Base-by-base conservation (phyloP, 2,797 vertebrate genomes). In the Distichodus sexfasciatus region DNA sequence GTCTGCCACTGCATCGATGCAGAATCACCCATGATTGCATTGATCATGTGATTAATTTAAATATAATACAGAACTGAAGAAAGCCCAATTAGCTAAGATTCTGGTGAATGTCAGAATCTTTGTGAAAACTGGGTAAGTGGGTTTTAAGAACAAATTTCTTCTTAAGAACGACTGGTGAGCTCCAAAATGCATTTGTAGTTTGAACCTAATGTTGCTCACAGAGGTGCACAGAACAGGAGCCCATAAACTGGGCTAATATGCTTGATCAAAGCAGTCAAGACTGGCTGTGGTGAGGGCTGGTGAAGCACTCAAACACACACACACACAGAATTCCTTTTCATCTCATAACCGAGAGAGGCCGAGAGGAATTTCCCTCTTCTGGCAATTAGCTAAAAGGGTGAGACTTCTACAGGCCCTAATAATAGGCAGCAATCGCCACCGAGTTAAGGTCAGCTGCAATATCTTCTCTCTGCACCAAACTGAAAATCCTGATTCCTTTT, bases 281-380 rank as follows among this genome's bases (percentile, higher is more conserved):
- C 43, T 14, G 31, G 15, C 31, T 48, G 41, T 8, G 8, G 33
- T 6, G n/a, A 43, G 21, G 59, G 59, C 19, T 31, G 69, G 47
- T 29, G 19, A 66, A 7, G 17, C 31, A 24, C 40, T 24, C 51
- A 60, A n/a, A 33, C 41, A 41, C 50, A 67, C 53, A 46, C 69
- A 9, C 15, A 44, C 50, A 80, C 84, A 81, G 71, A 84, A 87
- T 74, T 81, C 74, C 76, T 59, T 90, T 88, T 89, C 79, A 87
- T 73, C 2, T 3, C 19, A 64, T 72, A 59, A 85, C 70, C 84
- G 82, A 84, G 74, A 80, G 75, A 62, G 40, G 71, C 76, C 79
- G 80, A 74, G 64, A 83, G 81, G 84, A 88, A 87, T 85, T 76
- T 69, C 74, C 64, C 51, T 44, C 50, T 46, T 71, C 28, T 6